A percentile compares a stretch with the other conserved stretches of the same genome.
Evolutionary conservation across 1,140 invertebrate genomes (phyloP).

Genomic region (Patella vulgata): DNA sequence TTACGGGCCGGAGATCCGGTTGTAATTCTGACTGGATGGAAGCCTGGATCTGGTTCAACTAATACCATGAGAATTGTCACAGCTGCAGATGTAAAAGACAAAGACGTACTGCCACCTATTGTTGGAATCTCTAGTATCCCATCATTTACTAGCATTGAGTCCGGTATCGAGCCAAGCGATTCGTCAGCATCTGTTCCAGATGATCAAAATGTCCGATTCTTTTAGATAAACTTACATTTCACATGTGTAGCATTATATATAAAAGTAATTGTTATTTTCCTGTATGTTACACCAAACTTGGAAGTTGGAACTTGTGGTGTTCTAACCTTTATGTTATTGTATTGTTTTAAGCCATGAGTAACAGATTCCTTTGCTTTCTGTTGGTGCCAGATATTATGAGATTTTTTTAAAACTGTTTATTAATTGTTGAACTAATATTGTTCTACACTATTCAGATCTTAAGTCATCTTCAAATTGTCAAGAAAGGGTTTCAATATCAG

Average conservation of each 20-base stretch:
- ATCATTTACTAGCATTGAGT: constrained; percentile 28
- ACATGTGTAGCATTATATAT: not conserved
- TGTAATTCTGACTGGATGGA: constrained; percentile 95
- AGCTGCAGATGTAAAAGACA: constrained; percentile 66
- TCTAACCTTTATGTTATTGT: no score
- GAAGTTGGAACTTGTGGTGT: no score
- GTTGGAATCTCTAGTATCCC: constrained; percentile 46
- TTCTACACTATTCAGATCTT: no score
- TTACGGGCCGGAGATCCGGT: constrained; percentile 88
- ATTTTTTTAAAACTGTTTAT: no score
- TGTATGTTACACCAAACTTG: no score
- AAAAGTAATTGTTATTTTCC: no score
- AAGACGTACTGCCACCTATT: constrained; percentile 43
- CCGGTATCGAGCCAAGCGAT: not conserved
- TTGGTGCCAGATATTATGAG: no score
- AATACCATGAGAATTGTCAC: constrained; percentile 96
- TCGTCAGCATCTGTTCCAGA: constrained; percentile 4
- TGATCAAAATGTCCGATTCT: constrained; percentile 28
- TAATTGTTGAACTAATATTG: no score
- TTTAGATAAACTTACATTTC: constrained; percentile 12
- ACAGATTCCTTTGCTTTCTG: no score
- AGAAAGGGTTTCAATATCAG: no score
- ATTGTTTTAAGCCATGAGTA: no score
- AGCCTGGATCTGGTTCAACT: constrained; percentile 90
- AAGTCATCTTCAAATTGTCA: no score